phyloP scores from a whole-genome alignment of 1,140 invertebrate species.

The Drosophila kepulauana region DNA sequence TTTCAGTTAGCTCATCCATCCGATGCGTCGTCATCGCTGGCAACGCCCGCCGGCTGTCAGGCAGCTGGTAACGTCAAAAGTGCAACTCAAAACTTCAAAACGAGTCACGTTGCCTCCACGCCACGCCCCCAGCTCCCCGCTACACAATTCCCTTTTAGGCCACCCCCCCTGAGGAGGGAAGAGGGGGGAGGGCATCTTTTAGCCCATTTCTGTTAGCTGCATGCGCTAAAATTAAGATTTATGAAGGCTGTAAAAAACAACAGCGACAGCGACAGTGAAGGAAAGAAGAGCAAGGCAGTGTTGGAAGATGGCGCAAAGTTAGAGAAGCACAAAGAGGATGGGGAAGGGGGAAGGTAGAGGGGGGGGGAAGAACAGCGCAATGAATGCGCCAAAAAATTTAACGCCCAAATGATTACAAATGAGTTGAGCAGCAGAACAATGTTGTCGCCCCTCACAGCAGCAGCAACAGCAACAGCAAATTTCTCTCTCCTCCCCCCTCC shows the following conservation, averaged over 20 bases:
- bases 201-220: slow-evolving; percentile 45
- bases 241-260: slow-evolving; percentile 81
- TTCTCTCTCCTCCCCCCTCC: not conserved
- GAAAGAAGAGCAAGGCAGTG: not conserved
- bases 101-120: slow-evolving; percentile 65
- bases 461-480: not conserved
- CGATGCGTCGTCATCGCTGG: slow-evolving; percentile 37
- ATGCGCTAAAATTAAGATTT: slow-evolving; percentile 82
- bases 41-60: slow-evolving; percentile 25
- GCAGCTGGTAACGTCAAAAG: slow-evolving; percentile 75
- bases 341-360: not conserved
- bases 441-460: slow-evolving; percentile 32
- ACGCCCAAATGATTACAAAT: slow-evolving; percentile 82
- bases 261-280: slow-evolving; percentile 50
- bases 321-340: not conserved
- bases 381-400: slow-evolving; percentile 77
- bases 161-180: not conserved
- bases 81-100: slow-evolving; percentile 81
- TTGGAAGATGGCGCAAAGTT: not conserved
- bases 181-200: slow-evolving; percentile 6
- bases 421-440: slow-evolving; percentile 52
- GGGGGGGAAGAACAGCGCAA: slow-evolving; percentile 33
- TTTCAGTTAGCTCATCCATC: slow-evolving; percentile 79
- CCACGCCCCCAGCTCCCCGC: not conserved
- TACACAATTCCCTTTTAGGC: too few relatives aligned